A percentile compares a stretch with the other conserved stretches of the same genome.
These are phyloP conservation scores for Muntiacus muntjak DNA, from an alignment of 2,113 vertebrate genomes.

Conservation along the genomic window DNA sequence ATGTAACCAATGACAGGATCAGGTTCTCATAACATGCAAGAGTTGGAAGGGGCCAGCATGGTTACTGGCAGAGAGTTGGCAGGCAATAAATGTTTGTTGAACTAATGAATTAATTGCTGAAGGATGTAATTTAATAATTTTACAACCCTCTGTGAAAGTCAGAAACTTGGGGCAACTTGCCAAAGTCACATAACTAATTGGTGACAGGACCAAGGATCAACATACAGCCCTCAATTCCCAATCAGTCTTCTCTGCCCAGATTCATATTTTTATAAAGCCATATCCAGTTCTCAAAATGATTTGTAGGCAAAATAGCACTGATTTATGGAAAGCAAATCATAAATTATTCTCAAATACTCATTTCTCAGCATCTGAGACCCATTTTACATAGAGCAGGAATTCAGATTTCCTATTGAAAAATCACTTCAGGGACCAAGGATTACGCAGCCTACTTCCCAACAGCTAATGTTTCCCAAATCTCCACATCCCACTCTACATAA, in stretches of 20 bases:
- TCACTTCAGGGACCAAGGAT: constrained; percentile 52
- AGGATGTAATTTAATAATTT: constrained; percentile 56
- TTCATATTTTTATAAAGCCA: constrained; percentile 41
- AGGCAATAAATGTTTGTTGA: constrained; percentile 39
- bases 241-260: constrained; percentile 8
- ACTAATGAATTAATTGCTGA: constrained; percentile 44
- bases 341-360: constrained; percentile 59
- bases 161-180: constrained; percentile 7
- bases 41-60: not conserved
- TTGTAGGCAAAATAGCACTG: constrained; percentile 58
- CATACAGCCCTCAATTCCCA: not conserved
- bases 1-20: not conserved
- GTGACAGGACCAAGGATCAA: constrained; percentile 31
- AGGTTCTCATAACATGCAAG: not conserved
- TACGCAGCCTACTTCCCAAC: constrained; percentile 43
- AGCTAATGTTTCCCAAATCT: not conserved
- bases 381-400: constrained; percentile 64
- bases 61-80: not conserved
- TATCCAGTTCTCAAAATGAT: constrained; percentile 45
- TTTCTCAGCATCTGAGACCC: constrained; percentile 62
- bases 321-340: constrained; percentile 62
- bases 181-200: constrained; percentile 43
- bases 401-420: constrained; percentile 67
- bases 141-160: not conserved
- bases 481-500: not conserved